Base-by-base conservation (phyloP, 2,888 invertebrate species). In the Clusia tigrina region DNA sequence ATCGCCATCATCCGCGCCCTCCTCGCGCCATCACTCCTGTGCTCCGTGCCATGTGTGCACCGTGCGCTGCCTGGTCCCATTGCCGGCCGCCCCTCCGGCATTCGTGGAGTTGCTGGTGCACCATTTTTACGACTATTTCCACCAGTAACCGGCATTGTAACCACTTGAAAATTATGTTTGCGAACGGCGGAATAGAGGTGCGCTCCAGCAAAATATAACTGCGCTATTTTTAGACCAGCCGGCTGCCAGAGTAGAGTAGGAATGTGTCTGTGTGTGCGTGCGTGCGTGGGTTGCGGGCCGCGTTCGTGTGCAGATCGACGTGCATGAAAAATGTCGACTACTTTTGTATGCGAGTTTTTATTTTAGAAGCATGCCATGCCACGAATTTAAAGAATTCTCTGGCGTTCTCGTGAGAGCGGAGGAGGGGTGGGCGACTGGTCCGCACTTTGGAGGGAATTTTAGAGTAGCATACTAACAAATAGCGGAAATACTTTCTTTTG, bases 161-260 rank as follows among this genome's bases (percentile, higher is more conserved):
- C n/a, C 58, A 64, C 64, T 64, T 61, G 57, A 61, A 58, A 64
- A 61, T 64, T 60, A 61, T 64, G 58, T 64, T 61, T 61, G 42
- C 61, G 57, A 57, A 57, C 48, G 57, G 48, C 48, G 57, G 57
- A 57, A 57, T 57, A 46, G 57, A 57, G 57, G 57, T 57, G 48
- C 48, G 24, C 24, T 46, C 25, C 46, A 48, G 48, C 46, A 57
- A 57, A 57, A 23, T 48, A 48, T 57, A 57, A 57, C 57, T 48
- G 48, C 57, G 57, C 57, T 57, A 57, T 57, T 57, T 57, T 48
- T 57, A 57, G 57, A 42, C 55, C 55, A 55, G 55, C 22, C 57
- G 26, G 25, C 20, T 24, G 53, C 53, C 53, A 53, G 18, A 10
- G 22, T 9, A 22, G 52, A 9, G 24, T 53, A 24, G 15, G 53